Conservation (phyloP, 1,140 invertebrate genomes). For the Drosophila miranda region DNA sequence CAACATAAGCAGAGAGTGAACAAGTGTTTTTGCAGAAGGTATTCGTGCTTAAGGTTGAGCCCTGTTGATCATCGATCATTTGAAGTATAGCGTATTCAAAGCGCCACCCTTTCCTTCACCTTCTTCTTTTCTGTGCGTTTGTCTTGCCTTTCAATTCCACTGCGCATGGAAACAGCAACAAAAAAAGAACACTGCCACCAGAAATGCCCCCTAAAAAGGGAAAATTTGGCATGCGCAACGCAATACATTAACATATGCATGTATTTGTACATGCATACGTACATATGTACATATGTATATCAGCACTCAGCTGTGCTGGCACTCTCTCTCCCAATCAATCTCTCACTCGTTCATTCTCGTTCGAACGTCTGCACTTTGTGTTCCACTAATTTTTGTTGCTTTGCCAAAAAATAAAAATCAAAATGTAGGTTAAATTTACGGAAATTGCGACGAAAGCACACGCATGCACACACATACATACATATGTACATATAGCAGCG, state of each 20-base stretch:
- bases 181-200: conserved; percentile 7
- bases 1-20: not conserved
- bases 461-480: conserved; percentile 11
- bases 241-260: not conserved
- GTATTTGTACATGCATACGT: too few relatives aligned
- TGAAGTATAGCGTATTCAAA: not conserved
- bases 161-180: conserved; percentile 34
- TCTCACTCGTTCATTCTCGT: not conserved
- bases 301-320: not conserved
- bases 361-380: conserved; percentile 31
- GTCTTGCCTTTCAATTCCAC: conserved; percentile 37
- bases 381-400: conserved; percentile 38
- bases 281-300: not conserved
- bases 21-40: not conserved
- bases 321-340: not conserved
- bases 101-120: too few relatives aligned
- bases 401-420: conserved; percentile 37
- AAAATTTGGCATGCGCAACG: conserved; percentile 11
- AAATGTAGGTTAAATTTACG: conserved; percentile 80
- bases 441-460: conserved; percentile 64
- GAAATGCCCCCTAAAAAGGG: conserved; percentile 15
- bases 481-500: conserved; percentile 1
- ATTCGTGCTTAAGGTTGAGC: too few relatives aligned
- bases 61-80: not conserved
- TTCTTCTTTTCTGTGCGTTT: too few relatives aligned